Evolutionary conservation across 2,797 vertebrate species (phyloP), one percentile per base, ranked within the genome.

Genomic region (Coreius guichenoti): DNA sequence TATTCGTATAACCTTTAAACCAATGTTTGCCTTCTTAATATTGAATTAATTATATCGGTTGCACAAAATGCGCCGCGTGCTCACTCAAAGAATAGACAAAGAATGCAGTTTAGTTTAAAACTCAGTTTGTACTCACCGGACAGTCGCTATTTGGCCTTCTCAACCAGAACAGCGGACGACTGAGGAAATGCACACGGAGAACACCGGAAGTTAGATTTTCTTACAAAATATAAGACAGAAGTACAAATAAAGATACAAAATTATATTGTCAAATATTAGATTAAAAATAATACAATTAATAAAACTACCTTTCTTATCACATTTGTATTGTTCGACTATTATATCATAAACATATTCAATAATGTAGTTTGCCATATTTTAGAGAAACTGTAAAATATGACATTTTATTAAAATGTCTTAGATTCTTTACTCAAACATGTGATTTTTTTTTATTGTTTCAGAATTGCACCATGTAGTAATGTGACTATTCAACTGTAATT

Each of bases 61-160:
- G 3, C 3, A 70, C 21, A 70, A 45, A 58, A 78, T 23, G 13
- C 63, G 0, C 4, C 33, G 33, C 11, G 5, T 61, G 36, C 8
- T 36, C 5, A 49, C 5, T 63, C 14, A 61, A 26, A 72, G 19
- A 23, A 73, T 29, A 21, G 7, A 72, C 4, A 5, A 31, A 2
- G 4, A 51, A 14, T 9, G 5, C 17, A 74, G 3, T 26, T 3
- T 9, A 11, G 2, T 5, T 72, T 82, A 43, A 54, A 74, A 13
- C 76, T 2, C 16, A 26, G 4, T 45, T 49, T 2, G 45, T 75
- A 87, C 92, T 94, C 85, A 95, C 94, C 91, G 80, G 84, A 39
- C 65, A 89, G 86, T 94, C 91, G 91, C 94, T 94, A 93, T 94
- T 95, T 94, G 93, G 93, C 93, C 93, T 95, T 92, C 92, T 94